Percentiles rank a stretch among this genome's conserved stretches.
Conservation (phyloP, 2,113 vertebrate species). For the Cyprinodon variegatus region DNA sequence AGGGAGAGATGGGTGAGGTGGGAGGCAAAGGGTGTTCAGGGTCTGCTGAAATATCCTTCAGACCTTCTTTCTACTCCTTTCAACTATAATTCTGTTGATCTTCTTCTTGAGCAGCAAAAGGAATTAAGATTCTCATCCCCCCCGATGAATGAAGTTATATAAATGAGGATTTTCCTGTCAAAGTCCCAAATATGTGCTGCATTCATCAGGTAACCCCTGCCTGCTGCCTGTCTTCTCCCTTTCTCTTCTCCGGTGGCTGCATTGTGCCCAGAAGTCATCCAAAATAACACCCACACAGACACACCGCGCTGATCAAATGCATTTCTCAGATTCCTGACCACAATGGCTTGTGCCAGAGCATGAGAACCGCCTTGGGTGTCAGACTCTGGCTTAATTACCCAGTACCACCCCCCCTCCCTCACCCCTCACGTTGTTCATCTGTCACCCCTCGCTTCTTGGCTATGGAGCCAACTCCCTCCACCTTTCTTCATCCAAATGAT, state of each 20-base stretch:
- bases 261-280: constrained; percentile 56
- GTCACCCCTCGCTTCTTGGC: constrained; percentile 48
- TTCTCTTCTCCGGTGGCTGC: constrained; percentile 52
- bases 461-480: constrained; percentile 53
- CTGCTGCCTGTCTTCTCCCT: constrained; percentile 29
- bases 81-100: constrained; percentile 29
- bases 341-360: constrained; percentile 68
- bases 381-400: constrained; percentile 63
- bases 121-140: not conserved
- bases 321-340: constrained; percentile 77
- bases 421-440: constrained; percentile 46
- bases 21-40: constrained; percentile 27
- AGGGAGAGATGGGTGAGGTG: constrained; percentile 47
- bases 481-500: constrained; percentile 49
- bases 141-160: not conserved
- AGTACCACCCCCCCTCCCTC: not conserved
- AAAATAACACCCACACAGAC: constrained; percentile 46
- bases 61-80: constrained; percentile 38
- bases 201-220: constrained; percentile 43
- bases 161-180: not conserved
- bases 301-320: constrained; percentile 73
- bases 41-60: constrained; percentile 50
- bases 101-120: constrained; percentile 8
- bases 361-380: constrained; percentile 65
- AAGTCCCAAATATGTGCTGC: constrained; percentile 11